Percentiles rank a stretch among this genome's conserved stretches.
Evolutionary conservation across 2,888 invertebrate genomes (phyloP).

Genomic region (Ormyrus labotus): DNA sequence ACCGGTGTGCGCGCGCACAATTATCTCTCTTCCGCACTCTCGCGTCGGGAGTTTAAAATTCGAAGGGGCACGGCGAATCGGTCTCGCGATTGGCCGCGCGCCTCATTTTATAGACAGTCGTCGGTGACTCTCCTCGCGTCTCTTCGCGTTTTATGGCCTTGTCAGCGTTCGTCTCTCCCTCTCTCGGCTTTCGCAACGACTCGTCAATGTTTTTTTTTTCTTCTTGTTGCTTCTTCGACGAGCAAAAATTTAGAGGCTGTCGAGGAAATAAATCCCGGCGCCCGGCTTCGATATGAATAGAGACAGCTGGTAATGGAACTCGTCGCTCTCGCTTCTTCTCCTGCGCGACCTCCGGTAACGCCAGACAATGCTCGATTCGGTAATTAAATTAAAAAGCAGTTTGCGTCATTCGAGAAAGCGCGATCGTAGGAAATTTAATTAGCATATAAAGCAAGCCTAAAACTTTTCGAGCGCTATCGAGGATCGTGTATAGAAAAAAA

Average conservation of each 20-base stretch:
- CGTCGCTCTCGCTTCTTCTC: too few relatives aligned
- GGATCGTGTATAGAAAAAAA: too few relatives aligned
- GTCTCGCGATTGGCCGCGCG: conserved; percentile 10
- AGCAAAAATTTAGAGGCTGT: conserved; percentile 32
- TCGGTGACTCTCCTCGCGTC: not conserved
- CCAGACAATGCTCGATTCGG: too few relatives aligned
- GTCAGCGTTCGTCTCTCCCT: conserved; percentile 29
- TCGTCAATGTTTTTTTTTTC: conserved; percentile 1
- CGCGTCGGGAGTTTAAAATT: not conserved
- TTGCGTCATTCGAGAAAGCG: too few relatives aligned
- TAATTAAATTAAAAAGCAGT: too few relatives aligned
- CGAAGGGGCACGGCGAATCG: not conserved
- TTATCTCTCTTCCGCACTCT: conserved; percentile 12
- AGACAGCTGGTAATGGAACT: too few relatives aligned
- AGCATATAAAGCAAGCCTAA: too few relatives aligned
- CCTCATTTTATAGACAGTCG: conserved; percentile 35
- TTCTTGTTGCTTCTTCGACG: not conserved
- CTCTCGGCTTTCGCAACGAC: conserved; percentile 26
- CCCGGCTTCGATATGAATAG: conserved; percentile 3
- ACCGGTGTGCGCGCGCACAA: not conserved
- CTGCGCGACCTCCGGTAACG: too few relatives aligned
- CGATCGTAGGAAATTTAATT: too few relatives aligned
- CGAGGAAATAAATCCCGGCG: conserved; percentile 24
- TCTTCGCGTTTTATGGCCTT: conserved; percentile 35
- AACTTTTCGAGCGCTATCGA: too few relatives aligned